Evolutionary conservation across 1,140 invertebrate genomes (phyloP), one percentile per base, ranked within the genome.

Genomic region (Drosophila mojavensis): DNA sequence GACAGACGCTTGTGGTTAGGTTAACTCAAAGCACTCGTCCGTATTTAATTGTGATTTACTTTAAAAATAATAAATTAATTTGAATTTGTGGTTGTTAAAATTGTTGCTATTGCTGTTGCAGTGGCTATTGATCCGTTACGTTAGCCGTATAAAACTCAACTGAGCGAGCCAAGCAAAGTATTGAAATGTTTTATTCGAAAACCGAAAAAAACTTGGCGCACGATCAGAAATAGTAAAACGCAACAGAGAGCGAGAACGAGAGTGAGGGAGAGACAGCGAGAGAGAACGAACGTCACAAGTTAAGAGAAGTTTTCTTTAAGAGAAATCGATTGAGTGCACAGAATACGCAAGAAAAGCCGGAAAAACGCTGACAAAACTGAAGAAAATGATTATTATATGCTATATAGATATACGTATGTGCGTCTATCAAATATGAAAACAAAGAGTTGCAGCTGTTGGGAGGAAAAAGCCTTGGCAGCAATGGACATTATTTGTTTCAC

Each of bases 131-230:
- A 86, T 83, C 83, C 84, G 84, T 69, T 86, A 84, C 78, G 79
- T 67, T 88, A 50, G 84, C 62, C 79, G 79, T 78, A 71, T 67
- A 63, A 88, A 88, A 88, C 80, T 88, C 83, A 89, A 88, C 83
- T 88, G 84, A 78, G 83, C 69, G 51, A 75, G 59, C 66, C 17
- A 66, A 60, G 66, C 59, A 72, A 54, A 70, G 79, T 89, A 89
- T 83, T 79, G 60, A 80, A 88, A 88, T 88, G 84, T 88, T 88
- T 89, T 88, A 88, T 89, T 83, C 72, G 84, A 89, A 88, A 70
- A 70, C 53, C 61, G 75, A 85, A 85, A 81, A 75, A 75, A 71
- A 79, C 79, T 70, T 78, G 71, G 65, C 75, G 66, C 56, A 79
- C 61, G 81, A 86, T 86, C 83, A 69, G 76, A 88, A 88, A 60